A percentile compares a stretch with the other conserved stretches of the same genome.
These are phyloP conservation scores for Thalassarche chlororhynchos DNA, from an alignment of 2,113 vertebrate genomes.

Conservation along the genomic window DNA sequence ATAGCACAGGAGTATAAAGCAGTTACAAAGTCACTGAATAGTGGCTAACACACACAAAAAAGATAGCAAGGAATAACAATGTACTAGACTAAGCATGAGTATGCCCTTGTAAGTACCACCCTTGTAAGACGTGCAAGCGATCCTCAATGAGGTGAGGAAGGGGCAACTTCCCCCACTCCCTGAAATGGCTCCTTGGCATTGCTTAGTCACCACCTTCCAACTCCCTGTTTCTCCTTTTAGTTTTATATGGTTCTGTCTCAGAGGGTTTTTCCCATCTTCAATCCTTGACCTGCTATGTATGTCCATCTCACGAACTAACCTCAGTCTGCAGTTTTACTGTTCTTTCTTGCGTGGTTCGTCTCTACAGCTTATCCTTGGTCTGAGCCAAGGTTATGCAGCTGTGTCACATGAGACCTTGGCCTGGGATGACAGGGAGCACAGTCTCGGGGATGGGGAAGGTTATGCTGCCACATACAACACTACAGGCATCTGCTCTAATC, in stretches of 20 bases:
- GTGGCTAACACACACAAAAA: background rate
- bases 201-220: background rate
- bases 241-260: background rate
- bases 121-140: background rate
- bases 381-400: background rate
- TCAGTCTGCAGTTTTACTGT: background rate
- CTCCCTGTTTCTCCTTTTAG: background rate
- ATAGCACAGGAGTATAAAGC: background rate
- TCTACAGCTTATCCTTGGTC: background rate
- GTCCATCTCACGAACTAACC: background rate
- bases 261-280: background rate
- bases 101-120: background rate
- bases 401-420: fast-evolving
- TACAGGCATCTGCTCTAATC: background rate
- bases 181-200: background rate
- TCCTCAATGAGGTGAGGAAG: background rate
- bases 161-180: fast-evolving
- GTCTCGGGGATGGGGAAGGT: background rate
- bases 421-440: background rate
- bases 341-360: background rate
- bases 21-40: background rate
- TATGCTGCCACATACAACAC: background rate
- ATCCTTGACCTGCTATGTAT: background rate
- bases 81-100: background rate
- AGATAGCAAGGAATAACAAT: background rate